Evolutionary conservation across 1,140 invertebrate species (phyloP).

Genomic region (Dinothrombium tinctorium): DNA sequence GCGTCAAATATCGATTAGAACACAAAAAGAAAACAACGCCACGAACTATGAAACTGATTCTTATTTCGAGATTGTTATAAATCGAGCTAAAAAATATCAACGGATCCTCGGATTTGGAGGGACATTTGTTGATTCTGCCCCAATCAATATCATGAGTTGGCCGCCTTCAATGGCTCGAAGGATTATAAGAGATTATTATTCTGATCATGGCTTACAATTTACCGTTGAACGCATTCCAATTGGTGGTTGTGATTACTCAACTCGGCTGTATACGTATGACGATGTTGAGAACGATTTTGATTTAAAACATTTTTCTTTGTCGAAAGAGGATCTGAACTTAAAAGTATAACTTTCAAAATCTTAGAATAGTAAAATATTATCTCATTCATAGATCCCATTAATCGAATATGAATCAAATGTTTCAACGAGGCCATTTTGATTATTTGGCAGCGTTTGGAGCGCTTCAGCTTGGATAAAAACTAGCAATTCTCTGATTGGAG

Average conservation of each 20-base stretch:
- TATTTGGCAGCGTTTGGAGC: slow-evolving; percentile 48
- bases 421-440: too few relatives aligned
- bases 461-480: slow-evolving; percentile 76
- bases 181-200: slow-evolving; percentile 12
- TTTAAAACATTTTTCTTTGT: slow-evolving; percentile 39
- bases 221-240: slow-evolving; percentile 27
- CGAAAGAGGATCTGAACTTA: slow-evolving; percentile 35
- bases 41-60: too few relatives aligned
- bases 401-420: slow-evolving; percentile 26
- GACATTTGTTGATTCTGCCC: slow-evolving; percentile 58
- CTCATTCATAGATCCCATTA: slow-evolving; percentile 32
- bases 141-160: slow-evolving; percentile 41
- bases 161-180: slow-evolving; percentile 28
- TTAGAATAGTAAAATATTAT: slow-evolving; percentile 43
- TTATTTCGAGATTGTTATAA: not conserved
- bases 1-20: too few relatives aligned
- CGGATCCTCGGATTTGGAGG: slow-evolving; percentile 44
- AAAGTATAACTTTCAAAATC: slow-evolving; percentile 25
- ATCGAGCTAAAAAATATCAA: not conserved
- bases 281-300: slow-evolving; percentile 33
- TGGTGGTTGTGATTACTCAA: slow-evolving; percentile 55
- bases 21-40: too few relatives aligned
- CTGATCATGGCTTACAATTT: slow-evolving; percentile 19
- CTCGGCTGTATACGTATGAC: slow-evolving; percentile 37
- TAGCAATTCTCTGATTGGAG: slow-evolving; percentile 29